A percentile compares a stretch with the other conserved stretches of the same genome.
phyloP scores from a whole-genome alignment of 2,797 vertebrate species.

The Rhinoraja longicauda region DNA sequence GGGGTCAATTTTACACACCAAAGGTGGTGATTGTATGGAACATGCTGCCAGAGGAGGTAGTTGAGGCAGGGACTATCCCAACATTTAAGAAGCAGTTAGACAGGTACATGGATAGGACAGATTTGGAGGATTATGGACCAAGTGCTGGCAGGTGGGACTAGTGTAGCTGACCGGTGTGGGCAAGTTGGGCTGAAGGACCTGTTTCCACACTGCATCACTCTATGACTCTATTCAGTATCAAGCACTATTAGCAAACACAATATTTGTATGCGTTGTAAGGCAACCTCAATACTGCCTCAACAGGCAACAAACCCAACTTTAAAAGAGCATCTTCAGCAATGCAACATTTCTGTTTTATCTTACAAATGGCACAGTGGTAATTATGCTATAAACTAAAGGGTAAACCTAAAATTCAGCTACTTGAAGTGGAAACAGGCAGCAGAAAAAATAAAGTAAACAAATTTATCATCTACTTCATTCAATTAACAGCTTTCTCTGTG shows the following conservation, averaged over 20 bases:
- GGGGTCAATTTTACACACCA: no score
- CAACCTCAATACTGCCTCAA: background rate
- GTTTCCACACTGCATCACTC: no score
- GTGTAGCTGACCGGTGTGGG: no score
- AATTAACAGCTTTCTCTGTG: background rate
- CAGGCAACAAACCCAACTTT: background rate
- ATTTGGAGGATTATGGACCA: no score
- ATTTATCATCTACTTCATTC: conserved; percentile 7
- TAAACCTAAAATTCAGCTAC: background rate
- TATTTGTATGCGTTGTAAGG: background rate
- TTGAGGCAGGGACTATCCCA: no score
- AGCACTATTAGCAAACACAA: background rate
- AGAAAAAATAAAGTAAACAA: background rate
- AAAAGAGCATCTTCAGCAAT: background rate
- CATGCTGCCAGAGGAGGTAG: no score
- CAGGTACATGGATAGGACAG: no score
- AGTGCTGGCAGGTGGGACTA: no score
- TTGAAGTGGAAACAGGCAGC: background rate
- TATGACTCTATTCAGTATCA: background rate
- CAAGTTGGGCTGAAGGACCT: no score
- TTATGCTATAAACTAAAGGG: background rate
- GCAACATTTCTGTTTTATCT: background rate
- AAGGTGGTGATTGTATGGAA: no score
- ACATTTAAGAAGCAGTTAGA: no score
- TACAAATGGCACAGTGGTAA: background rate